phyloP scores from a whole-genome alignment of 35 echinoderm and acorn worm genomes.

The Amphiura filiformis region DNA sequence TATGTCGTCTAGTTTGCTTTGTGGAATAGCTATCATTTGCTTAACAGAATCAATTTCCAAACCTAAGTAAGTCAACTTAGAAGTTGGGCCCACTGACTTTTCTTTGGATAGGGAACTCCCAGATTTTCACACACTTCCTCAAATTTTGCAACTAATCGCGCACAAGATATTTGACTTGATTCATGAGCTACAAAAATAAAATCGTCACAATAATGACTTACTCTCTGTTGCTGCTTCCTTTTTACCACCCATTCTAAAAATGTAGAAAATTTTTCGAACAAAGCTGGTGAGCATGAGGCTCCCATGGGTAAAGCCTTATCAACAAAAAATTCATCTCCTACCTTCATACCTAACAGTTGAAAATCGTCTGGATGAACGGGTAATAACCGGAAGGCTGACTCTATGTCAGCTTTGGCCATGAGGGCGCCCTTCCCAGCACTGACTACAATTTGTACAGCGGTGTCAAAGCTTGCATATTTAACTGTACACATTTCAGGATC shows the following conservation, averaged over 20 bases:
- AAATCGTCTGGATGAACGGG: conserved; percentile 20
- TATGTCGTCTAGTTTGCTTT: neutral
- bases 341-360: neutral
- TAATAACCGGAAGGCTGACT: conserved; percentile 10
- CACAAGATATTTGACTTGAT: too few relatives aligned
- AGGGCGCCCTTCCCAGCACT: neutral
- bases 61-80: neutral
- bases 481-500: neutral
- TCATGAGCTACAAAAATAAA: too few relatives aligned
- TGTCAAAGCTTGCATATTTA: neutral
- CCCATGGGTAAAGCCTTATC: conserved; percentile 18
- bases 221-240: too few relatives aligned
- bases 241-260: neutral
- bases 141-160: too few relatives aligned
- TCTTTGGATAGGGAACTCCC: neutral
- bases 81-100: too few relatives aligned
- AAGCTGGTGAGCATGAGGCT: conserved; percentile 6
- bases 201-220: too few relatives aligned
- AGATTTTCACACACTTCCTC: neutral
- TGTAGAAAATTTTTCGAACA: conserved; percentile 11
- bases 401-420: conserved; percentile 17
- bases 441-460: neutral
- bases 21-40: too few relatives aligned
- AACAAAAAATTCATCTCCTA: neutral
- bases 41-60: neutral